Percentiles rank a stretch among this genome's conserved stretches.
phyloP scores from a whole-genome alignment of 2,888 invertebrate species.

The Scelioninae gen. 1 region DNA sequence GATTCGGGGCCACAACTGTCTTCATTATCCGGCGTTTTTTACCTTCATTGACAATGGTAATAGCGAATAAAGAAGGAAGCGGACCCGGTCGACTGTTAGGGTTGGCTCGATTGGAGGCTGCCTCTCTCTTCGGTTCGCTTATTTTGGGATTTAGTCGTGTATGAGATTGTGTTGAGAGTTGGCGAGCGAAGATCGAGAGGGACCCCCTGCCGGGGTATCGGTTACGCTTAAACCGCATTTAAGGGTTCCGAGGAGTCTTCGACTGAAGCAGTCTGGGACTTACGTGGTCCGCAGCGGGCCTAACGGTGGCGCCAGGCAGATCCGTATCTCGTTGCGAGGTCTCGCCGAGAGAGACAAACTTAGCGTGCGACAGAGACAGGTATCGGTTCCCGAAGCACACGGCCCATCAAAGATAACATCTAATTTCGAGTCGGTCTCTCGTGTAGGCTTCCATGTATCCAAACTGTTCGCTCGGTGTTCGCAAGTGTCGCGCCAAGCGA shows the following conservation, averaged over 20 bases:
- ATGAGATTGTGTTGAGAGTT: conserved; percentile 64
- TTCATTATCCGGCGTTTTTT: conserved; percentile 62
- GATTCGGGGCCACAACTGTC: conserved; percentile 60
- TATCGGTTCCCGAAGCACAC: conserved; percentile 58
- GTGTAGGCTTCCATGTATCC: conserved; percentile 77
- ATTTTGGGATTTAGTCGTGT: conserved; percentile 63
- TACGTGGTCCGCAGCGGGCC: conserved; percentile 74
- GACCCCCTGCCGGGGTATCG: conserved; percentile 82
- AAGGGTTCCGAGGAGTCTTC: conserved; percentile 73
- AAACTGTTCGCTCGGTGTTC: conserved; percentile 73
- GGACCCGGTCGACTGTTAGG: conserved; percentile 38
- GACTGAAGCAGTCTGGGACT: conserved; percentile 68
- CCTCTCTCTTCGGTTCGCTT: conserved; percentile 38
- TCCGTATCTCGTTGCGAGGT: conserved; percentile 82
- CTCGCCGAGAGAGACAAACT: conserved; percentile 52
- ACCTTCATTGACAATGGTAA: conserved; percentile 61
- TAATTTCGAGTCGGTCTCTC: conserved; percentile 82
- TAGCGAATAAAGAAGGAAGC: conserved; percentile 62
- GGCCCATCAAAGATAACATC: conserved; percentile 83
- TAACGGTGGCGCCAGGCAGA: conserved; percentile 84
- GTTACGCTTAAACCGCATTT: conserved; percentile 84
- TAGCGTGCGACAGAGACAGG: conserved; percentile 29
- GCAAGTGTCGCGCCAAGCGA: conserved; percentile 71
- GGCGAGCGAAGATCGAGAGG: conserved; percentile 60
- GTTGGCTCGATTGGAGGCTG: conserved; percentile 40